These are phyloP conservation scores for Lepus americanus DNA, from an alignment of 2,113 vertebrate genomes.

Conservation along the genomic window DNA sequence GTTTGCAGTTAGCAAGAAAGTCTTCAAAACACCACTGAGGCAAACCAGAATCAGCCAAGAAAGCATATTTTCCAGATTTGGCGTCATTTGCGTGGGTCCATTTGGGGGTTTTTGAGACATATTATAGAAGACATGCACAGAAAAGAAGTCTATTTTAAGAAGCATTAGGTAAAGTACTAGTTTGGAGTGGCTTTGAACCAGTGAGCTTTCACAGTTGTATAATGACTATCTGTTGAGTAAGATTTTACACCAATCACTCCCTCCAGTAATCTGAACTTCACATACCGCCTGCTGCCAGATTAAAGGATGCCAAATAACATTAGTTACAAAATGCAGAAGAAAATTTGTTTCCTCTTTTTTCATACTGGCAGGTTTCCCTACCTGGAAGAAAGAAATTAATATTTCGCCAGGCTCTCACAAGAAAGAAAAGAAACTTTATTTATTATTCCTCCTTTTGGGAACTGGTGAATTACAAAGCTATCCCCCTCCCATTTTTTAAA, in stretches of 20 bases:
- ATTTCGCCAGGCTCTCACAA: conserved; percentile 69
- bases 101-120: conserved; percentile 48
- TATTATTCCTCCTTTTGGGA: conserved; percentile 69
- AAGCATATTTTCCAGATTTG: conserved; percentile 80
- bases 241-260: background rate
- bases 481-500: background rate
- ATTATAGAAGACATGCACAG: conserved; percentile 28
- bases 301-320: conserved; percentile 68
- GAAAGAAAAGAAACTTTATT: conserved; percentile 50
- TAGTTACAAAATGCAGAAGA: conserved; percentile 50
- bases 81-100: conserved; percentile 57
- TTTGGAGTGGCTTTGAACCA: conserved; percentile 9
- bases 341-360: conserved; percentile 46
- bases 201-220: conserved; percentile 40
- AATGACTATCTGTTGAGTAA: background rate
- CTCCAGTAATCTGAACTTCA: conserved; percentile 40
- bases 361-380: conserved; percentile 13
- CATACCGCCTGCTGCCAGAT: conserved; percentile 67
- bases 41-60: conserved; percentile 82
- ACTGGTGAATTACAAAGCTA: conserved; percentile 33
- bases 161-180: conserved; percentile 24
- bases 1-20: conserved; percentile 81
- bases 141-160: conserved; percentile 12
- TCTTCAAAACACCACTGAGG: conserved; percentile 83
- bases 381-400: conserved; percentile 71